Evolutionary conservation across 2,113 vertebrate genomes (phyloP).

Genomic region (Papio anubis): DNA sequence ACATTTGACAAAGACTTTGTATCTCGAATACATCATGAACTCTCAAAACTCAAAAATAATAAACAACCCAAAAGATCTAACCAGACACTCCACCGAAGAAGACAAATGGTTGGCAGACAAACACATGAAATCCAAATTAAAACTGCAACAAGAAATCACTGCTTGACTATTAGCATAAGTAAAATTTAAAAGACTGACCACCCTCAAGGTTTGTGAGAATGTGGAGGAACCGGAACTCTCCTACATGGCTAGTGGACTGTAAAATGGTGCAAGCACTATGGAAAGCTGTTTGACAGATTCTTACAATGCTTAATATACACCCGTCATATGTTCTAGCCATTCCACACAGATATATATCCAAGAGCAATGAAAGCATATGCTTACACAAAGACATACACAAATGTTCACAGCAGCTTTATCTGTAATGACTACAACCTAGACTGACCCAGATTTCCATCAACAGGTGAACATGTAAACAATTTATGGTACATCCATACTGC

Average conservation of each 20-base stretch:
- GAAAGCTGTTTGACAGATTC: not conserved
- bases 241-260: fast-evolving
- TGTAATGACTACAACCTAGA: not conserved
- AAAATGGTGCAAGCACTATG: too few relatives aligned
- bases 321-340: fast-evolving
- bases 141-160: not conserved
- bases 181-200: too few relatives aligned
- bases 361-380: not conserved
- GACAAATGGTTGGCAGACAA: not conserved
- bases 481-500: fast-evolving
- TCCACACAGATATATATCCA: fast-evolving
- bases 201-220: fast-evolving
- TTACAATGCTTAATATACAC: fast-evolving
- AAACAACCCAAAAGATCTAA: not conserved
- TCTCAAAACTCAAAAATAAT: not conserved
- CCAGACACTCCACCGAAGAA: not conserved
- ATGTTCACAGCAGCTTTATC: not conserved
- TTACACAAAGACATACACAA: fast-evolving
- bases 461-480: not conserved
- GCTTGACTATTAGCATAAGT: not conserved
- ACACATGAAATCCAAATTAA: not conserved
- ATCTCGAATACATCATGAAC: not conserved
- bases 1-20: not conserved
- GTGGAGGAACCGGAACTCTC: not conserved
- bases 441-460: too few relatives aligned